Evolutionary conservation across 2,797 vertebrate species (phyloP), one percentile per base, ranked within the genome.

Genomic region (Acanthopagrus latus): DNA sequence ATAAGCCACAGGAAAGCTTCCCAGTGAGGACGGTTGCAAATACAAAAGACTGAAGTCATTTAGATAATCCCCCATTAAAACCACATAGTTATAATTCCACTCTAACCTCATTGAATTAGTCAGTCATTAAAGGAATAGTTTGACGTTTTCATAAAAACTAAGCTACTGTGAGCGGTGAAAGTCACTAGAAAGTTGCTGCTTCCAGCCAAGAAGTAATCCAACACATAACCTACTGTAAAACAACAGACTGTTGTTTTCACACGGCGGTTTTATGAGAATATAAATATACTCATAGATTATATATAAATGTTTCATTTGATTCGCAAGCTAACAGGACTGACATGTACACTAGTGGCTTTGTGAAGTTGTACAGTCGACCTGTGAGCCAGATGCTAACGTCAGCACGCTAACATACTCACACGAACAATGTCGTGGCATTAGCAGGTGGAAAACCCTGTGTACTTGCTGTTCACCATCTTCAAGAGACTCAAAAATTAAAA

Each of bases 1-100:
- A 50, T 44, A 48, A 80, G 60, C 64, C 78, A 25, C 17, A 43
- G 44, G 60, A 52, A 50, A 76, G 57, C 27, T 47, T 43, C 41
- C 21, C 23, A 59, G 7, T 64, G 59, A 75, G 62, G n/a, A 52
- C 17, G 11, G 14, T 23, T 38, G 41, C 29, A 65, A 50, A 70
- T 33, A 58, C 55, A 64, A 23, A 57, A 46, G 23, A 47, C 69
- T 64, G 57, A 57, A 25, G 48, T 66, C 12, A 10, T 71, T 62
- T 73, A 59, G 58, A 69, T 64, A 20, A 25, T 29, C 54, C 18
- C 44, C 41, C 5, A 23, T 43, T 74, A 59, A 33, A 48, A 7
- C 57, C 41, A 12, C n/a, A 67, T 48, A 21, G 12, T 67, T 58
- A 70, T 41, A 25, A 58, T 62, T 63, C 6, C 20, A 62, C 25